Base-by-base conservation (phyloP, 2,888 invertebrate species). In the Cryptus viduatorius region DNA sequence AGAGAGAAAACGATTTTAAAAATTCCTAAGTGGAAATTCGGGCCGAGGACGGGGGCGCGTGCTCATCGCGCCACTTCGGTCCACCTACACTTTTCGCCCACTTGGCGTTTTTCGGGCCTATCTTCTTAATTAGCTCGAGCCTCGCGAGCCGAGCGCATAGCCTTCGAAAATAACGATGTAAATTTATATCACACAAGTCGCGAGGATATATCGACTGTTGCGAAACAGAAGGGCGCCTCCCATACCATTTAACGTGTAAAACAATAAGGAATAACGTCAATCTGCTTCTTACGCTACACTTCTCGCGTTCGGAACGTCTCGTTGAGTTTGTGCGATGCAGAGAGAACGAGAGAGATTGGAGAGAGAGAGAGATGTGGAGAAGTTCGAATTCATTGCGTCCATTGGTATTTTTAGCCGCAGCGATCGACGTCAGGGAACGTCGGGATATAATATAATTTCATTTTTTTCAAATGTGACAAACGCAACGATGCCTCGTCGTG, bases 111-210 rank as follows among this genome's bases (percentile, higher is more conserved):
- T 75, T 75, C 56, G 75, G 78, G 61, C 29, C 42, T 75, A 75
- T 81, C 78, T 84, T 75, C 78, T 84, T 75, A 84, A 84, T 84
- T 84, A 81, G 69, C 65, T 24, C 64, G 44, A 75, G 48, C 73
- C 61, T 64, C 46, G 61, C 56, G n/a, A 48, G 48, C 12, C 71
- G 42, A 69, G 65, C 59, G 37, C 4, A 8, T 65, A 59, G 42
- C 78, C 84, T 84, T 84, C 78, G 69, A 37, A 37, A 78, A 69
- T 69, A 44, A 37, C 4, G 19, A 64, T 64, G 56, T 19, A 44
- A 61, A 56, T 56, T 56, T 19, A 56, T 56, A 24, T 12, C 12
- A 10, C 4, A 2, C 56, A 8, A 19, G 56, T 10, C 1, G 56
- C 56, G 56, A 56, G 12, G 12, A 56, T 56, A 4, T 56, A 24